Conservation (phyloP, 2,113 vertebrate genomes). For the Chiloscyllium plagiosum region DNA sequence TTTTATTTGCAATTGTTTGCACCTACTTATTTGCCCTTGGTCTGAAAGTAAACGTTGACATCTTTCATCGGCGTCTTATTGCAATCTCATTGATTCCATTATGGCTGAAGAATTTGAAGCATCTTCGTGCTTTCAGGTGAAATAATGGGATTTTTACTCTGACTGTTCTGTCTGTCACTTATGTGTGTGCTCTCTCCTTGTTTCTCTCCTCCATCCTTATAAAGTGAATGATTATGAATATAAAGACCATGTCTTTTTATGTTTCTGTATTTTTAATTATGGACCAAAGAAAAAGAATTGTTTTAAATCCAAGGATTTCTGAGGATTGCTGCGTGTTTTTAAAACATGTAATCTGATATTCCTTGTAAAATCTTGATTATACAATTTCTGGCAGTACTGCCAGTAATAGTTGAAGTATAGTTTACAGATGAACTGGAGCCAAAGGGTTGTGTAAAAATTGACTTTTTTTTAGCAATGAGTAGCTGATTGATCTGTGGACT, state of each 20-base stretch:
- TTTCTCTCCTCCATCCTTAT: not conserved
- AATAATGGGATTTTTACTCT: not conserved
- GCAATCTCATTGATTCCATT: constrained; percentile 54
- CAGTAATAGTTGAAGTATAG: no score
- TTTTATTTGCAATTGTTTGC: constrained; percentile 47
- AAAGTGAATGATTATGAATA: not conserved
- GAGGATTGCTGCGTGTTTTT: no score
- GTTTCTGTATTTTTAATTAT: not conserved
- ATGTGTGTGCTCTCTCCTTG: not conserved
- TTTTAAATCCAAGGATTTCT: no score
- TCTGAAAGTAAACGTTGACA: constrained; percentile 40
- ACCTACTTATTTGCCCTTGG: constrained; percentile 50
- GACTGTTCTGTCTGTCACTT: not conserved
- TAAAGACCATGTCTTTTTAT: not conserved
- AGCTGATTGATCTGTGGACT: no score
- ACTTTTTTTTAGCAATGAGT: no score
- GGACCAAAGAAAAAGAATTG: no score
- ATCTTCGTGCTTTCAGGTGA: constrained; percentile 59
- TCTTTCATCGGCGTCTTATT: constrained; percentile 49
- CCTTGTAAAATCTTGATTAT: no score
- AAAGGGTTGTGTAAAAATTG: no score
- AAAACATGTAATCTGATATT: no score
- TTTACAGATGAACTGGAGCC: no score
- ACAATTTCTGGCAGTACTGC: no score
- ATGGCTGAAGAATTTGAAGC: constrained; percentile 60